phyloP scores from a whole-genome alignment of 2,888 invertebrate species.

The Lingula anatina region DNA sequence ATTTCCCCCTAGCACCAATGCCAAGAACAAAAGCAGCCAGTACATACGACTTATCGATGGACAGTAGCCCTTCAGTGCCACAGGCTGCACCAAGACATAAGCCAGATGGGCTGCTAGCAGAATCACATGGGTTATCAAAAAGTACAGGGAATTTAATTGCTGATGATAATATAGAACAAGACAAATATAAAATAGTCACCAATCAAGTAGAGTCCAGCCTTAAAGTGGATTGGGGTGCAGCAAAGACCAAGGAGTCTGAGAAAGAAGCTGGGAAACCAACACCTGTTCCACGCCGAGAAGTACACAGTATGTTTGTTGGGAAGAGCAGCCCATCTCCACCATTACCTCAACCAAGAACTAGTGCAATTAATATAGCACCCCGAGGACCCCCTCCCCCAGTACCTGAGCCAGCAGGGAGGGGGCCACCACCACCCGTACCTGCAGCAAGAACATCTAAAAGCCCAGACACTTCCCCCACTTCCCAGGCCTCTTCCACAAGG shows the following conservation, averaged over 20 bases:
- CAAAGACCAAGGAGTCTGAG: background rate
- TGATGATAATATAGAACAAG: slow-evolving; percentile 1
- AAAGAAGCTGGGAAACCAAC: slow-evolving; percentile 10
- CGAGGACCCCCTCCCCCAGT: background rate
- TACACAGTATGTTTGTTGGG: slow-evolving; percentile 15
- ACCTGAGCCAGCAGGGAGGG: background rate
- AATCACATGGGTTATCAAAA: too few relatives aligned
- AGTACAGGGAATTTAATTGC: background rate
- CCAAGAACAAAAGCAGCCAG: too few relatives aligned
- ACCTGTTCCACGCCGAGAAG: slow-evolving; percentile 24
- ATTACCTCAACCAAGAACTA: background rate
- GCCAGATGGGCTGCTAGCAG: too few relatives aligned
- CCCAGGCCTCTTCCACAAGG: background rate
- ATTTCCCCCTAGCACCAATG: too few relatives aligned
- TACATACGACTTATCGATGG: too few relatives aligned
- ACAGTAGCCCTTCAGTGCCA: too few relatives aligned
- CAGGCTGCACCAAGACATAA: slow-evolving; percentile 1
- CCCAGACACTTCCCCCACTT: background rate
- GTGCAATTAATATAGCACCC: background rate
- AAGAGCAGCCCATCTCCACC: background rate
- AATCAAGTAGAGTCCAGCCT: background rate
- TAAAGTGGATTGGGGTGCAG: too few relatives aligned
- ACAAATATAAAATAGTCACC: background rate
- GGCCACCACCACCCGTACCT: background rate
- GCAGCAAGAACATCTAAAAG: background rate